These are phyloP conservation scores for Neuroscelio doddi DNA, from an alignment of 2,888 invertebrate genomes.

Conservation along the genomic window DNA sequence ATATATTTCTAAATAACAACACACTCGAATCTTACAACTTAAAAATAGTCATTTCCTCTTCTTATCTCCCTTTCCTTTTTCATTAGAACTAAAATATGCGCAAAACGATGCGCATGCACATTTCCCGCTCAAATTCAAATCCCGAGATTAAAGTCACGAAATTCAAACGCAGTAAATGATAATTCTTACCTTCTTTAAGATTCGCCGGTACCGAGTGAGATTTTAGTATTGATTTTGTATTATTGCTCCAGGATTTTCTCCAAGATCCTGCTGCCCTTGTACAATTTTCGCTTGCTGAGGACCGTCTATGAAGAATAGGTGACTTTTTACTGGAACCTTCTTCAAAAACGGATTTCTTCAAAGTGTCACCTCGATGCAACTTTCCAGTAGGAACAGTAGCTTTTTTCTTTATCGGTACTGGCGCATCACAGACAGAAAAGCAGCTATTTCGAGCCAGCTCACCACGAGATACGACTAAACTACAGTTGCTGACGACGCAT, in stretches of 20 bases:
- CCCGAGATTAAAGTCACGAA: no score
- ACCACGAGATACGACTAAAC: conserved; percentile 60
- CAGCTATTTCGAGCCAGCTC: conserved; percentile 60
- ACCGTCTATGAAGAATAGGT: conserved; percentile 26
- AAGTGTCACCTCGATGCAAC: conserved; percentile 26
- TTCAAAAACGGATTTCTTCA: conserved; percentile 12
- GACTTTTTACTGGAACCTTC: conserved; percentile 25
- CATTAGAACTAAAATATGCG: no score
- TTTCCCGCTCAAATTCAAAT: no score
- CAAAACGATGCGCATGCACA: no score
- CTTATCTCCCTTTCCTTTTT: no score
- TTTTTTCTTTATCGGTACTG: conserved; percentile 46
- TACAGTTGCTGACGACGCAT: conserved; percentile 54
- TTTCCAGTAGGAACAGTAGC: conserved; percentile 31
- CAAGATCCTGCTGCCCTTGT: conserved; percentile 38
- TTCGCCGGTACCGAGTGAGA: conserved; percentile 58
- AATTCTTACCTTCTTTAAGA: conserved; percentile 56
- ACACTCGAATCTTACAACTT: no score
- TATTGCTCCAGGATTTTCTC: conserved; percentile 22
- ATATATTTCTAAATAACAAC: no score
- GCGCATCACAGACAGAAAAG: conserved; percentile 55
- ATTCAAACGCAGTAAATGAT: no score
- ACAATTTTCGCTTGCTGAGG: conserved; percentile 30
- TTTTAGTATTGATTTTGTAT: conserved; percentile 46
- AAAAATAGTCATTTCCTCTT: no score